phyloP scores from a whole-genome alignment of 2,888 invertebrate genomes.

The Drosophila algonquin region DNA sequence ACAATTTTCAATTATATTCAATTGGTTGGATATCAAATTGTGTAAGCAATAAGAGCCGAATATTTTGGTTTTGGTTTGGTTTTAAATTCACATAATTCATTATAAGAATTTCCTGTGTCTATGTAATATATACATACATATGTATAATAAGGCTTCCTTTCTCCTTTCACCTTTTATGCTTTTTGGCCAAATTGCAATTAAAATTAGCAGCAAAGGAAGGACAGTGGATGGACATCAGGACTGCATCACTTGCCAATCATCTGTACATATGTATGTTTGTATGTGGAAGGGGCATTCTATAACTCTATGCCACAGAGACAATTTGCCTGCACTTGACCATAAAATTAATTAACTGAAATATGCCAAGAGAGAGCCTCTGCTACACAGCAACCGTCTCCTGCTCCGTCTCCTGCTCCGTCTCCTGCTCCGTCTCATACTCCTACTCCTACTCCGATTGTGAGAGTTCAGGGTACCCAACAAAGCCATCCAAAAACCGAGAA shows the following conservation, averaged over 20 bases:
- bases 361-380: slow-evolving; percentile 14
- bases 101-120: slow-evolving; percentile 17
- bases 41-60: slow-evolving; percentile 31
- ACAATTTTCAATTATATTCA: slow-evolving; percentile 44
- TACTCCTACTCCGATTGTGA: background rate
- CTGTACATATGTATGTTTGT: too few relatives aligned
- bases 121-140: slow-evolving; percentile 4
- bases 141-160: slow-evolving; percentile 31
- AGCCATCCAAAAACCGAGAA: slow-evolving; percentile 46
- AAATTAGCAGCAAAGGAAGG: slow-evolving; percentile 12
- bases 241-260: slow-evolving; percentile 46
- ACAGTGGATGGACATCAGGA: background rate
- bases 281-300: slow-evolving; percentile 2
- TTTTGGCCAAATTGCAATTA: slow-evolving; percentile 38
- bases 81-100: slow-evolving; percentile 28
- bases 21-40: slow-evolving; percentile 35
- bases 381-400: background rate
- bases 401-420: background rate
- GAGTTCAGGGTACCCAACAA: slow-evolving; percentile 29
- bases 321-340: slow-evolving; percentile 60
- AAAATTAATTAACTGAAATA: slow-evolving; percentile 78
- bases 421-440: background rate
- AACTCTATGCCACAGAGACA: slow-evolving; percentile 23
- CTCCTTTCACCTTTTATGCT: slow-evolving; percentile 24
- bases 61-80: slow-evolving; percentile 16